Percentiles rank a stretch among this genome's conserved stretches.
These are phyloP conservation scores for Stenolophus ochropezus DNA, from an alignment of 2,888 invertebrate genomes.

Conservation along the genomic window DNA sequence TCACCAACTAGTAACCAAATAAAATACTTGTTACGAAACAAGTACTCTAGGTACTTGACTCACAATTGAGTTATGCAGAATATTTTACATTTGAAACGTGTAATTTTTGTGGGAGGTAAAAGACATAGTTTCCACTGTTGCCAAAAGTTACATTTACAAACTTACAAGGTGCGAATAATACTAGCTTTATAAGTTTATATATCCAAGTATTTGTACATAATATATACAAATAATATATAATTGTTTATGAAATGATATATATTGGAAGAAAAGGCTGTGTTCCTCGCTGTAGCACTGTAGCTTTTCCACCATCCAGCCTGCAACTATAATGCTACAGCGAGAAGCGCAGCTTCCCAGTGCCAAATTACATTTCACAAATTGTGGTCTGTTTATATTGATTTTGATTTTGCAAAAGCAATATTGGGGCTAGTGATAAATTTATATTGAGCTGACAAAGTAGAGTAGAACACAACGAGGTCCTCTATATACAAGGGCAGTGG, in stretches of 20 bases:
- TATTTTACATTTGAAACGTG: too few species aligned
- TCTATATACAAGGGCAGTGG: constrained; percentile 56
- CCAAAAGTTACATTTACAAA: constrained; percentile 35
- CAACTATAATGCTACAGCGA: not conserved
- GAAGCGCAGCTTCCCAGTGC: constrained; percentile 2
- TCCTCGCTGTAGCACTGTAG: not conserved
- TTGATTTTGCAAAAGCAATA: constrained; percentile 56
- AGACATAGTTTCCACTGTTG: constrained; percentile 23
- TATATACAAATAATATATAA: constrained; percentile 42
- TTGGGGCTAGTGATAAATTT: constrained; percentile 55
- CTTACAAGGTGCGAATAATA: constrained; percentile 43
- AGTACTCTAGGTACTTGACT: too few species aligned
- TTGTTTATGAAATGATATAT: constrained; percentile 42
- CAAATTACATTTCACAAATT: constrained; percentile 48
- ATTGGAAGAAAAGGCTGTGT: not conserved
- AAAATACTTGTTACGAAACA: too few species aligned
- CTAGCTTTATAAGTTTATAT: constrained; percentile 46
- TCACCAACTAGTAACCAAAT: too few species aligned
- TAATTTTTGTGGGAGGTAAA: not conserved
- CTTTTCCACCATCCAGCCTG: constrained; percentile 8
- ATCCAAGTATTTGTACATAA: constrained; percentile 38
- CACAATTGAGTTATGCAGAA: too few species aligned
- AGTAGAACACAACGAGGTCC: constrained; percentile 30
- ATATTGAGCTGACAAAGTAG: constrained; percentile 47
- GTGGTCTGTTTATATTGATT: constrained; percentile 38